Evolutionary conservation across 2,113 vertebrate species (phyloP).

Genomic region (Oophaga pumilio): DNA sequence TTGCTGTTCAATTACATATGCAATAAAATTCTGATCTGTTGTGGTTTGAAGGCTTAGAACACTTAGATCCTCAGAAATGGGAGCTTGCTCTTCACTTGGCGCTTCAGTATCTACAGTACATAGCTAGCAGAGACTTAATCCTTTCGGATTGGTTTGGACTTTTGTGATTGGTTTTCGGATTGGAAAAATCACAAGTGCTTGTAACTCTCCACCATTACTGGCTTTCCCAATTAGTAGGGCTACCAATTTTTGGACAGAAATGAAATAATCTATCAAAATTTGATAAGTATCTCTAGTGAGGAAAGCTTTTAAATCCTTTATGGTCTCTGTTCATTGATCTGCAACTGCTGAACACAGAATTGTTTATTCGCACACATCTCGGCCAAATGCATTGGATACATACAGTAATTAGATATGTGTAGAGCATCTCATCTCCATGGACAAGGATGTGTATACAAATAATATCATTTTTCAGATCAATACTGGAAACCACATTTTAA

Average conservation of each 20-base stretch:
- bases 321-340: background rate
- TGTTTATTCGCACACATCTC: background rate
- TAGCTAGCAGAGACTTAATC: too few species aligned
- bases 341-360: background rate
- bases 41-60: too few species aligned
- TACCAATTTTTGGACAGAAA: background rate
- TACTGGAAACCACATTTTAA: background rate
- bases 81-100: too few species aligned
- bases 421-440: background rate
- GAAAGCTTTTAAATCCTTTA: background rate
- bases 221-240: too few species aligned
- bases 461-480: background rate
- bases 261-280: background rate
- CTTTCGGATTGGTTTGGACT: too few species aligned
- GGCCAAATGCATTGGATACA: background rate
- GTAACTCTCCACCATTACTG: too few species aligned
- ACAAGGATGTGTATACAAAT: background rate
- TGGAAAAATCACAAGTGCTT: too few species aligned
- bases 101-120: too few species aligned
- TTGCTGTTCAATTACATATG: too few species aligned
- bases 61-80: too few species aligned
- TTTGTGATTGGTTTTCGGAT: too few species aligned
- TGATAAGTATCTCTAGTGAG: background rate
- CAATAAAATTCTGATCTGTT: too few species aligned
- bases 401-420: background rate